These are phyloP conservation scores for Xylophagus ater DNA, from an alignment of 2,888 invertebrate species.

Conservation along the genomic window DNA sequence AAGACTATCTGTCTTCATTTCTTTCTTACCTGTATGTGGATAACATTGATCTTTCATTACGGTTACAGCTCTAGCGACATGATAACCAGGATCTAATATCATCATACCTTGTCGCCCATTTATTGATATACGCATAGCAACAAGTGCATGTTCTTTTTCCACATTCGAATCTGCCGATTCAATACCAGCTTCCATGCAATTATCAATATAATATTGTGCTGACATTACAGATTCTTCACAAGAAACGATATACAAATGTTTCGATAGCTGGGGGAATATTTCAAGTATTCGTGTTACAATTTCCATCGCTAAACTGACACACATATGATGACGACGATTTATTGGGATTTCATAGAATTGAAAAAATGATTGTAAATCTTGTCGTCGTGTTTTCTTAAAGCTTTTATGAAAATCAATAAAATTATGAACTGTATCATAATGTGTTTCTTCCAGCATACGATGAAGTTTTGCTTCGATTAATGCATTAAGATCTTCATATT, in stretches of 20 bases:
- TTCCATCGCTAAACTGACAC: constrained; percentile 79
- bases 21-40: constrained; percentile 57
- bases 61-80: constrained; percentile 73
- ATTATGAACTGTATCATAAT: constrained; percentile 83
- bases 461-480: constrained; percentile 70
- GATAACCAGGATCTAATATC: constrained; percentile 84
- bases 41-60: constrained; percentile 75
- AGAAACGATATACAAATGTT: constrained; percentile 62
- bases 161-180: constrained; percentile 39
- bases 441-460: constrained; percentile 67
- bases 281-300: constrained; percentile 57
- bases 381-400: constrained; percentile 51
- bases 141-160: constrained; percentile 83
- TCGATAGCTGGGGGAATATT: constrained; percentile 55
- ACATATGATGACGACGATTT: constrained; percentile 68
- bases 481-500: constrained; percentile 70
- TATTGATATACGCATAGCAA: constrained; percentile 61
- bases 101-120: constrained; percentile 64
- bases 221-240: constrained; percentile 74
- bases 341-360: constrained; percentile 68
- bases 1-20: not conserved
- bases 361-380: constrained; percentile 59
- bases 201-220: constrained; percentile 47
- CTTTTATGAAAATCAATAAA: constrained; percentile 58
- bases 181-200: constrained; percentile 42